These are phyloP conservation scores for Takifugu ocellatus DNA, from an alignment of 2,797 vertebrate genomes.

Conservation along the genomic window DNA sequence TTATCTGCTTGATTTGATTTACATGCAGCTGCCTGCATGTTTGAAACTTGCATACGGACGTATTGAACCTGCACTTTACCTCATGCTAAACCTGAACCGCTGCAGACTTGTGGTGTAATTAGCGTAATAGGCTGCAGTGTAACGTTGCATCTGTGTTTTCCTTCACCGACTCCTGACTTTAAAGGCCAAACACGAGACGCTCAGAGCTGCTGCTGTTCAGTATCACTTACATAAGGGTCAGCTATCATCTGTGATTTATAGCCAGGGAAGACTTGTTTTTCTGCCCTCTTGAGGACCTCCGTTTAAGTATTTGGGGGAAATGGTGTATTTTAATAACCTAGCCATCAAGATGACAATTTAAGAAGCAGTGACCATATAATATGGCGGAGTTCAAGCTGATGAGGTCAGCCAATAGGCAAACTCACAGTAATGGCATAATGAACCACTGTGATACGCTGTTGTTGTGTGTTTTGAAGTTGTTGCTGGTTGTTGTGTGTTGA, in stretches of 20 bases:
- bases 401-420: constrained; percentile 1
- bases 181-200: constrained; percentile 19
- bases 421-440: not conserved
- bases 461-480: constrained; percentile 21
- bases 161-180: constrained; percentile 37
- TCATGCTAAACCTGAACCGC: constrained; percentile 38
- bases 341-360: constrained; percentile 13
- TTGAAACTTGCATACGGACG: constrained; percentile 39
- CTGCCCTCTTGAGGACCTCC: constrained; percentile 5
- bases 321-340: constrained; percentile 12
- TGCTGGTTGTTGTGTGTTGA: constrained; percentile 55
- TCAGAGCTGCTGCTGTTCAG: constrained; percentile 40
- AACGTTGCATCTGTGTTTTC: constrained; percentile 53
- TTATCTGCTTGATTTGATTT: constrained; percentile 48
- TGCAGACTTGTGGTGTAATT: constrained; percentile 51
- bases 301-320: constrained; percentile 4
- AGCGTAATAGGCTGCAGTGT: constrained; percentile 47
- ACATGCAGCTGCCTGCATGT: constrained; percentile 46
- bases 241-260: constrained; percentile 25
- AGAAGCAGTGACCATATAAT: constrained; percentile 23
- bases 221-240: constrained; percentile 22
- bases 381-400: constrained; percentile 16
- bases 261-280: constrained; percentile 21
- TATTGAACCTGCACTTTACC: constrained; percentile 46
- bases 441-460: not conserved